These are phyloP conservation scores for Brachirus orientalis DNA, from an alignment of 2,113 vertebrate genomes.

Conservation along the genomic window DNA sequence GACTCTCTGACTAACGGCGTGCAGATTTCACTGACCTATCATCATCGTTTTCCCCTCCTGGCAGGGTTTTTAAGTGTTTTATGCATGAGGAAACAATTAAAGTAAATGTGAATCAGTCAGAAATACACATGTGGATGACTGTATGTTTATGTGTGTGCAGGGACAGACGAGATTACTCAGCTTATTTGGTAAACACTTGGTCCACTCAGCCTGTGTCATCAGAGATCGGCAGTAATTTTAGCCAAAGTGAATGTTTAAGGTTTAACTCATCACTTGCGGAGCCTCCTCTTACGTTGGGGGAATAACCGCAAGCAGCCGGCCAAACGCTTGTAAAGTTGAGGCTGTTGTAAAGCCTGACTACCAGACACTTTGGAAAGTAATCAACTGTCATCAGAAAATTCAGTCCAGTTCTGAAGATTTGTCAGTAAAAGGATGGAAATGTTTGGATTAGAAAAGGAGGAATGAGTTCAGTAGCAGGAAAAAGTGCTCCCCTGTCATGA, in stretches of 20 bases:
- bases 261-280: conserved; percentile 43
- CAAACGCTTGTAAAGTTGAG: conserved; percentile 53
- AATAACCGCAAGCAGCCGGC: conserved; percentile 27
- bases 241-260: conserved; percentile 53
- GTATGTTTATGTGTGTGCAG: conserved; percentile 42
- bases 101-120: conserved; percentile 41
- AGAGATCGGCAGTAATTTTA: conserved; percentile 23
- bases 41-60: conserved; percentile 11
- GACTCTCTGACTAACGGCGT: neutral
- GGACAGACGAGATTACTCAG: conserved; percentile 49
- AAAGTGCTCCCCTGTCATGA: conserved; percentile 4
- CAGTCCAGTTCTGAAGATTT: conserved; percentile 29
- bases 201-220: conserved; percentile 65
- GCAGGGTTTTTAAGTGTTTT: conserved; percentile 6
- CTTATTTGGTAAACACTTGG: conserved; percentile 48
- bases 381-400: conserved; percentile 41
- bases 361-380: conserved; percentile 50
- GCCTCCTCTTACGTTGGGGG: conserved; percentile 17
- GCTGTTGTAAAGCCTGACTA: conserved; percentile 42
- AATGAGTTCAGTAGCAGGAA: conserved; percentile 14
- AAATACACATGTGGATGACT: conserved; percentile 59
- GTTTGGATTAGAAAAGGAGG: conserved; percentile 32
- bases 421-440: conserved; percentile 27
- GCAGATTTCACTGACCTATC: conserved; percentile 6
- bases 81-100: conserved; percentile 56